A percentile compares a stretch with the other conserved stretches of the same genome.
Evolutionary conservation across 2,888 invertebrate species (phyloP).

Genomic region (Euzophera pinguis): DNA sequence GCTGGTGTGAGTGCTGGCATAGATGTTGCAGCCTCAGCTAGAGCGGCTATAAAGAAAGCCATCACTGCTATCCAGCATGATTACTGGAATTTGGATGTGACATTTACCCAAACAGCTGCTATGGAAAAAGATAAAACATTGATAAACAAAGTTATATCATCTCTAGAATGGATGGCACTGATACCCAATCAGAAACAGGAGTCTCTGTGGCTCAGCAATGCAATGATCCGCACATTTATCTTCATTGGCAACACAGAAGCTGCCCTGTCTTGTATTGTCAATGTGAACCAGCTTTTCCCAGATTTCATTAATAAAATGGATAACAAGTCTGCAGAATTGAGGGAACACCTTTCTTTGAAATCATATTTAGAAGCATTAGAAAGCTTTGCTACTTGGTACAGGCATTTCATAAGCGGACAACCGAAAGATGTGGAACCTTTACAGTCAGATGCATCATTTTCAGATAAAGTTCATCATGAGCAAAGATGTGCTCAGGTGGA

Average conservation of each 20-base stretch:
- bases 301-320: conserved; percentile 59
- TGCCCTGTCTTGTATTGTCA: conserved; percentile 84
- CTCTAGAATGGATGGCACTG: conserved; percentile 93
- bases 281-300: conserved; percentile 58
- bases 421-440: conserved; percentile 84
- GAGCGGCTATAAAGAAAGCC: conserved; percentile 89
- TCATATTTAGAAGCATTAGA: conserved; percentile 93
- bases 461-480: conserved; percentile 93
- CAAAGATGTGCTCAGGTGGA: conserved; percentile 89
- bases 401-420: conserved; percentile 88
- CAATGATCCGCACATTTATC: conserved; percentile 91
- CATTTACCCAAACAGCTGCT: conserved; percentile 84
- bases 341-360: conserved; percentile 93
- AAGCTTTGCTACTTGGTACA: conserved; percentile 93
- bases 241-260: conserved; percentile 90
- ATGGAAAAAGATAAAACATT: conserved; percentile 70
- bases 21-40: conserved; percentile 91
- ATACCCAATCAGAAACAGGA: conserved; percentile 88
- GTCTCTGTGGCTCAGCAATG: conserved; percentile 92
- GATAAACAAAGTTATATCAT: conserved; percentile 61
- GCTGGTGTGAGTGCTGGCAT: conserved; percentile 87
- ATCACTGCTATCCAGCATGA: conserved; percentile 66
- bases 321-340: conserved; percentile 71
- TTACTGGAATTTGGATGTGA: conserved; percentile 73
- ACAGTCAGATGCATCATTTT: conserved; percentile 83